phyloP scores from a whole-genome alignment of 2,888 invertebrate genomes.

The Epirrita christyi region DNA sequence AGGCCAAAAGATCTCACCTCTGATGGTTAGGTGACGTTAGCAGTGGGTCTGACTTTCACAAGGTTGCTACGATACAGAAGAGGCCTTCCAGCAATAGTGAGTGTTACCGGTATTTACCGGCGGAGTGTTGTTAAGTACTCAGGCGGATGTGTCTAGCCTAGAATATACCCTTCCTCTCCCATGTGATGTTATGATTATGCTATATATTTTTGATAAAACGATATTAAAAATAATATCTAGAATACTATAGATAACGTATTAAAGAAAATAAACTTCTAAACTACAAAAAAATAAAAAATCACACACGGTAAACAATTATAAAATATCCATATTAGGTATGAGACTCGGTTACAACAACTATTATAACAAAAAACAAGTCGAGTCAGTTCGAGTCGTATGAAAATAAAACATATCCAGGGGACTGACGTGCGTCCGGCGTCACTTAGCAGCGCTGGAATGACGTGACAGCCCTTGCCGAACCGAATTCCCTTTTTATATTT shows the following conservation, averaged over 20 bases:
- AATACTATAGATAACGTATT: neutral
- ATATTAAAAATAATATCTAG: neutral
- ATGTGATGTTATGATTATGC: no score
- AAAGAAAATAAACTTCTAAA: constrained; percentile 16
- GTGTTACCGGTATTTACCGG: no score
- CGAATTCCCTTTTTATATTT: constrained; percentile 79
- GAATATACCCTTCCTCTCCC: no score
- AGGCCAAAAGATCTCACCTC: no score
- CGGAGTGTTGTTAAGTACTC: no score
- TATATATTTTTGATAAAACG: neutral
- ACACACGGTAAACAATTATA: constrained; percentile 58
- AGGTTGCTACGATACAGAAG: no score
- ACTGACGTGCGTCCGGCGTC: constrained; percentile 85
- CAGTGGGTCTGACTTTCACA: no score
- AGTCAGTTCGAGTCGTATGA: constrained; percentile 77
- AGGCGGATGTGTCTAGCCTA: no score
- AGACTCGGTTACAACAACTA: constrained; percentile 71
- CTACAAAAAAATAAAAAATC: constrained; percentile 44
- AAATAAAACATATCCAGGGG: constrained; percentile 79
- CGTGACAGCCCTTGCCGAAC: constrained; percentile 83
- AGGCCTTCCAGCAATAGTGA: no score
- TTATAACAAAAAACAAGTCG: constrained; percentile 77
- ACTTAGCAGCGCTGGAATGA: constrained; percentile 84
- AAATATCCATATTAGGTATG: constrained; percentile 67
- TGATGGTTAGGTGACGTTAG: no score